Percentiles rank a stretch among this genome's conserved stretches.
phyloP scores from a whole-genome alignment of 2,797 vertebrate species.

The Myotis daubentonii region DNA sequence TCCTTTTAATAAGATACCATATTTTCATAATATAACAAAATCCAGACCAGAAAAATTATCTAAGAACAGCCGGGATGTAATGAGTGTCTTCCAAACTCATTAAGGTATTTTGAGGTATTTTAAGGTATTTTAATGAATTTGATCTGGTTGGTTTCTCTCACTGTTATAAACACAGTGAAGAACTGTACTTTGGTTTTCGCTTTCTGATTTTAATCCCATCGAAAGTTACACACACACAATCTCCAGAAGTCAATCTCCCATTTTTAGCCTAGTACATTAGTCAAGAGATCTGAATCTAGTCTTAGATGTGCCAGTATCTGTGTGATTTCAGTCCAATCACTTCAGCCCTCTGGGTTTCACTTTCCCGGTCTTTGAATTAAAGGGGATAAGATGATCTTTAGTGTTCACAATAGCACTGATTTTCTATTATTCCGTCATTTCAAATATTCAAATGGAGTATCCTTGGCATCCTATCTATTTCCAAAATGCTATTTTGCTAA shows the following conservation, averaged over 20 bases:
- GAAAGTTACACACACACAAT: background rate
- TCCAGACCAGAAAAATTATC: background rate
- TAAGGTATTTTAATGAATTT: background rate
- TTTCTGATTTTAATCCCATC: background rate
- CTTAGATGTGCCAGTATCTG: background rate
- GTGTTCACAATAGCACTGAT: background rate
- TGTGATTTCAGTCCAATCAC: background rate
- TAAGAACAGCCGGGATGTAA: background rate
- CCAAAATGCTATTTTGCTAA: background rate
- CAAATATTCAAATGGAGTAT: slow-evolving; percentile 23
- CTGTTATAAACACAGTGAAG: background rate
- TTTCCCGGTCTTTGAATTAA: background rate
- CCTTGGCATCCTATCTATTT: background rate
- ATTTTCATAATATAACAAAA: slow-evolving; percentile 34
- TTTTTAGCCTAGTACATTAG: background rate
- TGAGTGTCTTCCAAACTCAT: background rate
- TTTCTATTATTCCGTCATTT: background rate
- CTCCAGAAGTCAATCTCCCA: background rate
- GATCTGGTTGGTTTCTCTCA: background rate
- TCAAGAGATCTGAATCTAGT: background rate
- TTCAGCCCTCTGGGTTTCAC: background rate
- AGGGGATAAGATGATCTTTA: background rate
- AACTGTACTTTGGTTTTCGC: background rate
- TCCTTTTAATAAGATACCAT: background rate
- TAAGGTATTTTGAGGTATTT: background rate